Percentiles rank a stretch among this genome's conserved stretches.
Conservation (phyloP, 2,888 invertebrate genomes). For the Yponomeuta malinellus region DNA sequence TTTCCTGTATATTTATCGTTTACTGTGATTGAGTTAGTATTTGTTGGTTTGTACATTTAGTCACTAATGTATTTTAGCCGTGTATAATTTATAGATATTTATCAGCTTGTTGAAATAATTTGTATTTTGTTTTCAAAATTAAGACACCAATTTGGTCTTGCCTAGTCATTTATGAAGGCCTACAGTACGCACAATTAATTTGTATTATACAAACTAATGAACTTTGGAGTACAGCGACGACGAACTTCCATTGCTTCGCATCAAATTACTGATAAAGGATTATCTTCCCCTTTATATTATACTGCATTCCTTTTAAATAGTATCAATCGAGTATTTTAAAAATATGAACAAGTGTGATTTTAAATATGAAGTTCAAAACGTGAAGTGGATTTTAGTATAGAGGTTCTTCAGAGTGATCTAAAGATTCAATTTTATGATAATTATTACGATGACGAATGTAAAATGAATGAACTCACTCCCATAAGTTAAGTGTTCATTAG, state of each 20-base stretch:
- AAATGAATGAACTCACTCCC: constrained; percentile 51
- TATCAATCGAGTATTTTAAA: constrained; percentile 39
- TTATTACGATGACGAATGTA: constrained; percentile 28
- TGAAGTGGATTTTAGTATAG: constrained; percentile 53
- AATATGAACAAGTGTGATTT: constrained; percentile 56
- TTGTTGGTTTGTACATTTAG: constrained; percentile 36
- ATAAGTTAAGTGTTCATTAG: constrained; percentile 73
- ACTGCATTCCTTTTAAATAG: constrained; percentile 56
- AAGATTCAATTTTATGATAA: constrained; percentile 63
- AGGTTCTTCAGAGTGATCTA: constrained; percentile 46
- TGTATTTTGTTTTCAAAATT: constrained; percentile 13
- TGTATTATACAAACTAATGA: constrained; percentile 12
- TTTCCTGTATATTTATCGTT: constrained; percentile 23
- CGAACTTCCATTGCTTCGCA: constrained; percentile 21
- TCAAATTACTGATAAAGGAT: constrained; percentile 22
- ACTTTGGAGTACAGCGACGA: constrained; percentile 3
- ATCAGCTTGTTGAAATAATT: constrained; percentile 8
- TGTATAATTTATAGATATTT: constrained; percentile 24
- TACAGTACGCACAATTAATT: constrained; percentile 58
- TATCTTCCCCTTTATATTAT: constrained; percentile 52
- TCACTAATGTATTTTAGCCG: constrained; percentile 40
- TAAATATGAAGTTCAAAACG: constrained; percentile 62
- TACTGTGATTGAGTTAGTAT: constrained; percentile 67
- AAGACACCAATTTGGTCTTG: constrained; percentile 40
- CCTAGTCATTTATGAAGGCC: constrained; percentile 71